Evolutionary conservation across 2,888 invertebrate species (phyloP), one percentile per base, ranked within the genome.

Genomic region (Zaprionus obscuricornis): DNA sequence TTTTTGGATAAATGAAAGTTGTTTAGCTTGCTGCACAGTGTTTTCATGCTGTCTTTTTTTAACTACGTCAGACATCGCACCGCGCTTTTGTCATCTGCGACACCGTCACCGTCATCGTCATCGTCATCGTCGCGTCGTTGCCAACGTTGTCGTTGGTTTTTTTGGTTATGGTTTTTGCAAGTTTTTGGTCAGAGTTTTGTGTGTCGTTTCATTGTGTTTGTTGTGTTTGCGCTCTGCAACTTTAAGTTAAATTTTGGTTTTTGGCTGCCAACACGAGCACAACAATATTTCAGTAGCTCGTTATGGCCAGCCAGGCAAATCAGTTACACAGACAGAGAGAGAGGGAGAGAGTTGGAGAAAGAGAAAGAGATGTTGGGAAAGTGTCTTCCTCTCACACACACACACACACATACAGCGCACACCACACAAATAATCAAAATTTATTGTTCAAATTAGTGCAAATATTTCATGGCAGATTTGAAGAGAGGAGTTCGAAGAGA

Each of bases 391-490:
- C 37, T n/a, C 43, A 50, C 58, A 46, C 45, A 11, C 26, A 16
- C 24, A 14, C 10, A 24, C 36, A 42, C 6, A 34, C 17, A 20
- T 17, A 55, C 18, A 29, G 8, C 18, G 33, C 29, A 56, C 43
- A 50, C 58, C 66, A 50, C 59, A 71, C 64, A 77, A 69, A 78
- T 81, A 78, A 81, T 81, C 82, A 69, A 66, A 81, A 81, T 77
- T 81, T 81, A 81, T 78, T 78, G 78, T 69, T 43, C 60, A 77
- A 78, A 78, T 81, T 78, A 74, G 77, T 81, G 63, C 56, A 77
- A 77, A 77, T 77, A 77, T 77, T 77, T 77, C 81, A 81, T 42
- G 64, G 74, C 37, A 45, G 62, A 52, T 55, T 64, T 49, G 39
- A 6, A 18, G 14, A 18, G 37, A 16, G 10, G 2, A 27, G n/a